A percentile compares a stretch with the other conserved stretches of the same genome.
Conservation (phyloP, 2,797 vertebrate species). For the Macroramphosus scolopax region DNA sequence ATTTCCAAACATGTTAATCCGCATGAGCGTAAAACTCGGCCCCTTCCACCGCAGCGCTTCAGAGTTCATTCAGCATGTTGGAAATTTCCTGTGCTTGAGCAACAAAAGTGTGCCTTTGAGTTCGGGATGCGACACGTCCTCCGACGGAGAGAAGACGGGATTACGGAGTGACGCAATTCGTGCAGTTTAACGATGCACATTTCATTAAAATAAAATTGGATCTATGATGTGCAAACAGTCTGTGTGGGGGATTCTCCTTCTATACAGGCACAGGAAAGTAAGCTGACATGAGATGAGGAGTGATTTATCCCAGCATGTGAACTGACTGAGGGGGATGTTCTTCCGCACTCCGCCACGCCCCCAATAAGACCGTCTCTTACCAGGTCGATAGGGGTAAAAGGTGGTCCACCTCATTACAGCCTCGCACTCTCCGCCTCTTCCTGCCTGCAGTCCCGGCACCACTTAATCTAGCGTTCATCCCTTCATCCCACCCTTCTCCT, state of each 20-base stretch:
- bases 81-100: conserved; percentile 70
- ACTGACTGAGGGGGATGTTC: conserved; percentile 30
- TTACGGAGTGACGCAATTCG: conserved; percentile 44
- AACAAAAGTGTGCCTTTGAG: conserved; percentile 64
- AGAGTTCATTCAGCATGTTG: conserved; percentile 63
- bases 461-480: conserved; percentile 40
- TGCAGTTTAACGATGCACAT: too few relatives aligned
- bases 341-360: conserved; percentile 25
- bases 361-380: conserved; percentile 23
- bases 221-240: too few relatives aligned
- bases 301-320: too few relatives aligned
- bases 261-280: too few relatives aligned
- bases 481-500: conserved; percentile 39
- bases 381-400: conserved; percentile 41
- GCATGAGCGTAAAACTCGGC: conserved; percentile 66
- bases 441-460: conserved; percentile 35
- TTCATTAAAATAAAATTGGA: too few relatives aligned
- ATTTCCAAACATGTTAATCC: conserved; percentile 80
- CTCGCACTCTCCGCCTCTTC: conserved; percentile 48
- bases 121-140: conserved; percentile 54
- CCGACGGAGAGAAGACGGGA: conserved; percentile 37
- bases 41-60: conserved; percentile 62
- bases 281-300: too few relatives aligned
- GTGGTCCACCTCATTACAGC: conserved; percentile 41
- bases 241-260: too few relatives aligned